phyloP scores from a whole-genome alignment of 2,113 vertebrate genomes.

The Nothoprocta pentlandii region DNA sequence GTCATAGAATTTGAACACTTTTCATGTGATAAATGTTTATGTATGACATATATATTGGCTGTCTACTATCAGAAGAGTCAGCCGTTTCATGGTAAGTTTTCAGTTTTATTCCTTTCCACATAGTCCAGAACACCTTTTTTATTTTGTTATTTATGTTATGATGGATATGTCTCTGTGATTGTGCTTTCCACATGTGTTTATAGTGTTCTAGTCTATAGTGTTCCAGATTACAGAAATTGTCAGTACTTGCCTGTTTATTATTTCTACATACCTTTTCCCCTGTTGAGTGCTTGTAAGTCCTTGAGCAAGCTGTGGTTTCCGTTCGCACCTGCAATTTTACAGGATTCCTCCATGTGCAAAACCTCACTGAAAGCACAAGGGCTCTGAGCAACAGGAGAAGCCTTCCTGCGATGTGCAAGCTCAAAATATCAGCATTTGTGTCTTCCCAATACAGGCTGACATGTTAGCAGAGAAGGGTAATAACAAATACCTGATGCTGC shows the following conservation, averaged over 20 bases:
- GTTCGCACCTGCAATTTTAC: not conserved
- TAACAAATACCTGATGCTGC: not conserved
- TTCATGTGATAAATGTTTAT: not conserved
- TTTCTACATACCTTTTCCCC: not conserved
- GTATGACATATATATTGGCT: not conserved
- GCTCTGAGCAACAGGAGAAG: not conserved
- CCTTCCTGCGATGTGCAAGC: not conserved
- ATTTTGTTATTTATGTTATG: not conserved
- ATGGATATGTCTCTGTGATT: not conserved
- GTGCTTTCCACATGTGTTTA: not conserved
- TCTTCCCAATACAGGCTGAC: not conserved
- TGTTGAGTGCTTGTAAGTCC: not conserved
- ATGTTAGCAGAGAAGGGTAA: not conserved
- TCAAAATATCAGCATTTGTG: not conserved
- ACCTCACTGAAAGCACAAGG: not conserved
- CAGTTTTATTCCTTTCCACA: not conserved
- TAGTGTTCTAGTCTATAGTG: not conserved
- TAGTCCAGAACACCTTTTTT: not conserved
- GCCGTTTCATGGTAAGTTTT: not conserved
- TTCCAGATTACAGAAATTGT: not conserved
- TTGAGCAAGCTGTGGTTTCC: not conserved
- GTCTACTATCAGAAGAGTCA: not conserved
- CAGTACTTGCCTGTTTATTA: accelerated
- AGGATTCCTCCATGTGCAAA: accelerated
- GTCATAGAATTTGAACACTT: not conserved